Evolutionary conservation across 2,797 vertebrate species (phyloP).

Genomic region (Erpetoichthys calabaricus): DNA sequence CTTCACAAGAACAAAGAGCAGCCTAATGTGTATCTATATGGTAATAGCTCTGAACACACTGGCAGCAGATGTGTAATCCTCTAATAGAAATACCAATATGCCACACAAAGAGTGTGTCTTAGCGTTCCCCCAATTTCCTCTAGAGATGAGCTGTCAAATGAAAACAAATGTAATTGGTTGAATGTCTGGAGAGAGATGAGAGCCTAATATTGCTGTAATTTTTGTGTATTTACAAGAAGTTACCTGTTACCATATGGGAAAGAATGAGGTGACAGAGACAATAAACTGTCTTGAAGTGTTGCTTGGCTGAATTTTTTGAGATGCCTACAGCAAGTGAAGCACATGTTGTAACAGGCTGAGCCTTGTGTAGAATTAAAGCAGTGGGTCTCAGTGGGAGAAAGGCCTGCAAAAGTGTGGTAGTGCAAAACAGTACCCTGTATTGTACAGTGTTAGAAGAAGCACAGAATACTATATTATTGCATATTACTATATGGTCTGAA

Average conservation of each 20-base stretch:
- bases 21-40: too few relatives aligned
- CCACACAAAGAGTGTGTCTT: background rate
- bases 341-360: conserved; percentile 3
- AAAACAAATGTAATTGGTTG: conserved; percentile 3
- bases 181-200: background rate
- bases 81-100: conserved; percentile 5
- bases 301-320: conserved; percentile 18
- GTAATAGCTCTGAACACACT: background rate
- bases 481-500: too few relatives aligned
- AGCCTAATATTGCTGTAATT: conserved; percentile 11
- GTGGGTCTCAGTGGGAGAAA: too few relatives aligned
- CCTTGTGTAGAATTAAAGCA: background rate
- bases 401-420: too few relatives aligned
- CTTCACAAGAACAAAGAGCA: too few relatives aligned
- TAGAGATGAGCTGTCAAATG: conserved; percentile 7
- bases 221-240: conserved; percentile 16
- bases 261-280: conserved; percentile 7
- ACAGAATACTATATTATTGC: too few relatives aligned
- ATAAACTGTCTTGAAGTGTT: conserved; percentile 12
- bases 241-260: conserved; percentile 15
- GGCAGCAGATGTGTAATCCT: background rate
- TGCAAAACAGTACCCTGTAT: too few relatives aligned
- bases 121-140: background rate
- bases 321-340: conserved; percentile 18
- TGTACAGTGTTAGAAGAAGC: too few relatives aligned